Base-by-base conservation (phyloP, 2,797 vertebrate genomes). In the Octomys mimax region DNA sequence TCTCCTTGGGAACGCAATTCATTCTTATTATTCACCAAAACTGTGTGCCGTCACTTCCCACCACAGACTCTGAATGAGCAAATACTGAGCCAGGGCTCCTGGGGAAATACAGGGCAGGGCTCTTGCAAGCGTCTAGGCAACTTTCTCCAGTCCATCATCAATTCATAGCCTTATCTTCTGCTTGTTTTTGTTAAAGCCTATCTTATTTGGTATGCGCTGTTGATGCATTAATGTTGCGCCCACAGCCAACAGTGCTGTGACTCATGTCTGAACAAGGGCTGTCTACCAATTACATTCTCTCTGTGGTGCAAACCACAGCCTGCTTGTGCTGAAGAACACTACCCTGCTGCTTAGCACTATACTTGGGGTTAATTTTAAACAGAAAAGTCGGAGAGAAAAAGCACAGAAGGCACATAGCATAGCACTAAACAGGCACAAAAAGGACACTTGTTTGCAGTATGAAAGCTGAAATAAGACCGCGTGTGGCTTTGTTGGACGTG, bases 1-100 rank as follows among this genome's bases (percentile, higher is more conserved):
- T 97, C 94, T 96, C 98, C 61, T 94, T 97, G 91, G 96, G 94
- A 98, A 98, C 96, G 94, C 96, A 92, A 31, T 33, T 12, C 11
- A 18, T 70, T 68, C 54, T 90, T 33, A 8, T 49, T 83, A 87
- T 6, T 19, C 21, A 2, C 3, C 2, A 57, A 46, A 31, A n/a
- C n/a, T 92, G n/a, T 1, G 21, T 18, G 79, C 49, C 62, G 6
- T 31, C 26, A 73, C 5, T 28, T 94, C 54, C 14, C 52, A 16
- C 22, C 5, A 18, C 2, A 18, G 83, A 90, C 21, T 42, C 33
- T 49, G 33, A 87, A 33, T 62, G 52, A 79, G 31, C 77, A 79
- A 52, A 79, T 18, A n/a, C 75, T 54, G 28, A 79, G 31, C 49
- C 28, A 21, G 31, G 33, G 7, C 31, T 79, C 49, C 77, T 12